These are phyloP conservation scores for Streptopelia turtur DNA, from an alignment of 2,797 vertebrate genomes.

Conservation along the genomic window DNA sequence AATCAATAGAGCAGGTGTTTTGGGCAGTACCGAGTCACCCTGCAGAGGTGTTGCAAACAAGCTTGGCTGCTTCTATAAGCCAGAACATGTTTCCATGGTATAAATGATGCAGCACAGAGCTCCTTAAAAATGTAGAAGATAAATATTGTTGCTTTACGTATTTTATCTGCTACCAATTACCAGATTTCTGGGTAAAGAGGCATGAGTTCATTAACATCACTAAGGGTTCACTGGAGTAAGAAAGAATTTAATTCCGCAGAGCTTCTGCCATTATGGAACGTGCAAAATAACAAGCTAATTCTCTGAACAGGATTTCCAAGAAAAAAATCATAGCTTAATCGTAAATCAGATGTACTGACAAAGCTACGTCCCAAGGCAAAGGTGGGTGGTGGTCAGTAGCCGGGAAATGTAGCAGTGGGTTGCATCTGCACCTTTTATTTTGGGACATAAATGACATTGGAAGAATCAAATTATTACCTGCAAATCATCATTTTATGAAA, in stretches of 20 bases:
- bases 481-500: not conserved
- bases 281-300: not conserved
- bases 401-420: not conserved
- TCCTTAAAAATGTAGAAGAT: not conserved
- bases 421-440: not conserved
- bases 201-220: not conserved
- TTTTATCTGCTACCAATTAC: not conserved
- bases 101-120: not conserved
- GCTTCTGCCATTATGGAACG: not conserved
- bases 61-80: not conserved
- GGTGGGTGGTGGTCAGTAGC: not conserved
- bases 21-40: not conserved
- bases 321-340: not conserved
- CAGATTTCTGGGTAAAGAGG: not conserved
- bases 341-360: not conserved
- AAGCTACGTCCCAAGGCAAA: not conserved
- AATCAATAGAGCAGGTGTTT: not conserved
- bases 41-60: constrained; percentile 2
- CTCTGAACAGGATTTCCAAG: not conserved
- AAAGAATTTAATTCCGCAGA: not conserved
- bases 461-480: not conserved
- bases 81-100: not conserved
- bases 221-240: not conserved
- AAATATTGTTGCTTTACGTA: not conserved
- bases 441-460: not conserved